Base-by-base conservation (phyloP, 2,888 invertebrate species). In the Caenorhabditis becei region DNA sequence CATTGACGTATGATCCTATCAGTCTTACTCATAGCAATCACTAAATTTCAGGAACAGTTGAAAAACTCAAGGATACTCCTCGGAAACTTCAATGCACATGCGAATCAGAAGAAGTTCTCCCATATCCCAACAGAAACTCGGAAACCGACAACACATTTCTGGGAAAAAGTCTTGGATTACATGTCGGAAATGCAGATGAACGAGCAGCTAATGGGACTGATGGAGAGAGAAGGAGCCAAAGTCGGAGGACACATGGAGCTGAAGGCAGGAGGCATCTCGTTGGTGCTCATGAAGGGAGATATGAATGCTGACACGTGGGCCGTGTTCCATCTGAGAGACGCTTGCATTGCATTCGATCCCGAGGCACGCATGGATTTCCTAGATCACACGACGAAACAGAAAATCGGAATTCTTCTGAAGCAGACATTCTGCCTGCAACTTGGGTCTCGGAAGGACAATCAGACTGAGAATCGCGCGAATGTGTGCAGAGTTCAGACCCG, bases 1-100 rank as follows among this genome's bases (percentile, higher is more conserved):
- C 93, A 97, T 99, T 93, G 95, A 96, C 82, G 97, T 77, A 10
- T 49, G 69, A 8, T 35, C 10, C 35, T n/a, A n/a, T n/a, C n/a
- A n/a, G 35, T 35, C 47, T 5, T 47, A 18, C 28, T 28, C 18
- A 41, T 10, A 18, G 16, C 32, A 32, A 32, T 32, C 10, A 32
- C n/a, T 32, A 11, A n/a, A 8, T 62, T 86, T 54, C 61, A 88
- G 86, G 89, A 89, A 44, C 88, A 90, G 62, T 77, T 89, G 49
- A 84, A 87, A 35, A 86, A 79, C 72, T 87, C 88, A 16, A 65
- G 80, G 11, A 81, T 84, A 28, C 85, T 85, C 3, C 87, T 88
- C 83, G 81, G 77, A 16, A 81, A 83, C 49, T 67, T 74, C 47
- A 72, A 69, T 18, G 78, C 79, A 3, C 1, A 62, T 4, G 1